phyloP scores from a whole-genome alignment of 2,113 vertebrate genomes.

The Nothoprocta pentlandii region DNA sequence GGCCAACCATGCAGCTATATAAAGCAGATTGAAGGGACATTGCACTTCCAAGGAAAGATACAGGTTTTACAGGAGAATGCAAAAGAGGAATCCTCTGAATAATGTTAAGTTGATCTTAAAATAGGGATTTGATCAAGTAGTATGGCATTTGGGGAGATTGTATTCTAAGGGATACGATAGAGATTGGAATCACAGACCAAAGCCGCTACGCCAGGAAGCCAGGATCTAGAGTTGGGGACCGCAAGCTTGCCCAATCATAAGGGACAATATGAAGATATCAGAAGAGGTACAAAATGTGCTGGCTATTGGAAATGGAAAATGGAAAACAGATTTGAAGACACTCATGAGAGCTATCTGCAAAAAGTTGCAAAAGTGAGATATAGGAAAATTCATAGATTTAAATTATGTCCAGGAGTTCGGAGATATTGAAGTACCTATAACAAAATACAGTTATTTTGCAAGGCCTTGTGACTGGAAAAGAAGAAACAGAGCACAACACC shows the following conservation, averaged over 20 bases:
- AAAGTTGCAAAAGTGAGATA: not conserved
- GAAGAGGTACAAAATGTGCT: not conserved
- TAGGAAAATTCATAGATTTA: not conserved
- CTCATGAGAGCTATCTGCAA: not conserved
- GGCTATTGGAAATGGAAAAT: not conserved
- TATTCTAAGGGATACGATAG: not conserved
- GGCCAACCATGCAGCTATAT: conserved; percentile 1
- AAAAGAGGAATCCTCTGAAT: conserved; percentile 38
- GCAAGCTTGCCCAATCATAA: not conserved
- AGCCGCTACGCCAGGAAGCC: not conserved
- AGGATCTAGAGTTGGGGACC: not conserved
- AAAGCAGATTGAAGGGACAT: conserved; percentile 25
- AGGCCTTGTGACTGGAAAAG: not conserved
- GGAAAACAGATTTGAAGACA: not conserved
- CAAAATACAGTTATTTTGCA: not conserved
- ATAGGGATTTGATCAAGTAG: conserved; percentile 1
- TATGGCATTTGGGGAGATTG: not conserved
- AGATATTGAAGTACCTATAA: not conserved
- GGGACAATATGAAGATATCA: not conserved
- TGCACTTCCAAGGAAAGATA: not conserved
- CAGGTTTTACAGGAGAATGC: not conserved
- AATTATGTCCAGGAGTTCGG: not conserved
- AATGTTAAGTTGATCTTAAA: conserved; percentile 50
- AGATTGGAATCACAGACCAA: not conserved
- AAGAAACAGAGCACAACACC: not conserved